These are phyloP conservation scores for Caenorhabditis virilis DNA, from an alignment of 2,888 invertebrate species.

Conservation along the genomic window DNA sequence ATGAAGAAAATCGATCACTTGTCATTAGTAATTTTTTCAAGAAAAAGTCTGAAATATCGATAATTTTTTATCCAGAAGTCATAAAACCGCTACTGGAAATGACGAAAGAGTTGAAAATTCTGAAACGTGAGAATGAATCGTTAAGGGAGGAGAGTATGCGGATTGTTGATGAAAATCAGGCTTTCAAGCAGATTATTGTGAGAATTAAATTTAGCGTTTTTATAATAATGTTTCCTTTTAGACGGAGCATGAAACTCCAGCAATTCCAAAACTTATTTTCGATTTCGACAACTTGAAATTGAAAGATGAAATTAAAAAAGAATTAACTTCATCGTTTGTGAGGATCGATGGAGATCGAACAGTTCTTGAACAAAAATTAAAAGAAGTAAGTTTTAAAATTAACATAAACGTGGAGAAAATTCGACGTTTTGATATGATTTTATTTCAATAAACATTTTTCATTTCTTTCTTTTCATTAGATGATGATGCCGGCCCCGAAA, in stretches of 20 bases:
- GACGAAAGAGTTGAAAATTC: slow-evolving; percentile 13
- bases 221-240: background rate
- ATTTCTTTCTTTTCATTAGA: too few relatives aligned
- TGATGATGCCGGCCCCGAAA: background rate
- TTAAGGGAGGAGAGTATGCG: slow-evolving; percentile 8
- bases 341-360: slow-evolving; percentile 12
- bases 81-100: slow-evolving; percentile 12
- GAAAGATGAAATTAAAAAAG: slow-evolving; percentile 3
- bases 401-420: too few relatives aligned
- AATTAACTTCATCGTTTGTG: slow-evolving; percentile 1
- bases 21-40: slow-evolving; percentile 7
- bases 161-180: slow-evolving; percentile 11
- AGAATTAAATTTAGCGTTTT: slow-evolving; percentile 10
- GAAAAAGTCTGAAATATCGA: slow-evolving; percentile 8
- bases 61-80: slow-evolving; percentile 5
- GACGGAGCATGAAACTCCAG: background rate
- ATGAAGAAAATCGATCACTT: too few relatives aligned
- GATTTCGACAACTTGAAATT: slow-evolving; percentile 4
- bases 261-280: background rate
- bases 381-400: background rate
- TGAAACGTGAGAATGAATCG: slow-evolving; percentile 1
- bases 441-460: slow-evolving; percentile 11
- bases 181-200: slow-evolving; percentile 9
- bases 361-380: slow-evolving; percentile 1
- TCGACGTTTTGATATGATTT: background rate